phyloP scores from a whole-genome alignment of 2,888 invertebrate genomes.

The Hirtodrosophila cameraria region DNA sequence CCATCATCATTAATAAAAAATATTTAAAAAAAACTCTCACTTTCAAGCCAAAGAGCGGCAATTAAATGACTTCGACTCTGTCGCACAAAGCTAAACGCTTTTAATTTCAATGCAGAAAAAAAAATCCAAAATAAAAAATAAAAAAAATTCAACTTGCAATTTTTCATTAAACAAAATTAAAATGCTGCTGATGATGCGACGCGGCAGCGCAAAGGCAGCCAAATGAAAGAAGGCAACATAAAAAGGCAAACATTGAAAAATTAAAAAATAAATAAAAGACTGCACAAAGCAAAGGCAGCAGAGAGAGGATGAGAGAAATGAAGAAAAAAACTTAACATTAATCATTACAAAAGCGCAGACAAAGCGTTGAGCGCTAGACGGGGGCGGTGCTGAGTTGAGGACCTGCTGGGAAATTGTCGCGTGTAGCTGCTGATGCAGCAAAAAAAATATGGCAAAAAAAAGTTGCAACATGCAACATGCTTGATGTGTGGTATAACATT shows the following conservation, averaged over 20 bases:
- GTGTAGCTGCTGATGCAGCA: constrained; percentile 36
- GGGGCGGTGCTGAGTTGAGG: neutral
- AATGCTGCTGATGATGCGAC: constrained; percentile 74
- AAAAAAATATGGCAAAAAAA: constrained; percentile 4
- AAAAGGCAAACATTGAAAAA: constrained; percentile 40
- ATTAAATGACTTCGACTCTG: constrained; percentile 46
- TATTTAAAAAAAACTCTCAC: constrained; percentile 45
- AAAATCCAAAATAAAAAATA: constrained; percentile 9
- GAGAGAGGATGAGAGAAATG: too few relatives aligned
- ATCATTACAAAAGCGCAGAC: constrained; percentile 72
- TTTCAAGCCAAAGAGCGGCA: constrained; percentile 36
- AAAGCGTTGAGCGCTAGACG: constrained; percentile 40
- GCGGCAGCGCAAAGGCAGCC: constrained; percentile 25
- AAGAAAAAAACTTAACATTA: constrained; percentile 66
- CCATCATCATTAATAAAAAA: constrained; percentile 3
- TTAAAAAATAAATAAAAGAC: constrained; percentile 9
- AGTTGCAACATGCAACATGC: constrained; percentile 51
- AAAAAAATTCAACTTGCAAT: constrained; percentile 44
- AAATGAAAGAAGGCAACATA: constrained; percentile 13
- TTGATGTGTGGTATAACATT: constrained; percentile 27
- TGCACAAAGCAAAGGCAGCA: constrained; percentile 9
- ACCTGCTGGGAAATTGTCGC: constrained; percentile 45
- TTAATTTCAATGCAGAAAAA: constrained; percentile 44
- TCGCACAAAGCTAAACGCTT: constrained; percentile 33
- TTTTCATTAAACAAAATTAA: constrained; percentile 78